Base-by-base conservation (phyloP, 2,797 vertebrate genomes). In the Salmo trutta region DNA sequence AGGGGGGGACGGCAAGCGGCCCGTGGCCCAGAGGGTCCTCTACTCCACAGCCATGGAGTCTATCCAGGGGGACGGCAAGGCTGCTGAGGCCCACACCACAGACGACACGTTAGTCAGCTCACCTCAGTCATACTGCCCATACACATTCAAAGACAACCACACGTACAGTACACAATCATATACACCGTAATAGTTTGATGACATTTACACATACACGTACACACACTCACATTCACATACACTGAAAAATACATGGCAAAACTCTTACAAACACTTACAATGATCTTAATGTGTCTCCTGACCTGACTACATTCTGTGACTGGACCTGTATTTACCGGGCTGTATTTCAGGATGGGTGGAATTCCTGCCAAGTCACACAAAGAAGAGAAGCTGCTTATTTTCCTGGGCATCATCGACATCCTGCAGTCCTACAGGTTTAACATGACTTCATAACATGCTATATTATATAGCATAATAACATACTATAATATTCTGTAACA, bases 11-110 rank as follows among this genome's bases (percentile, higher is more conserved):
- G 84, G 95, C 3, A 96, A 95, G 91, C 94, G 96, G n/a, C 95
- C 94, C 0, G 95, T 95, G 56, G 93, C 91, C 67, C 98, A 99
- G 91, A 96, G 95, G 79, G 97, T 98, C 83, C 97, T 99, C 54
- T 99, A 99, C 91, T 99, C 98, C 77, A 99, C 98, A 0, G 97
- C 98, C 54, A 95, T 99, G 96, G 98, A 99, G 89, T 99, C 98
- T 72, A 99, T 99, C 92, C 98, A 99, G 88, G 98, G 98, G 75
- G 96, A 96, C 67, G 96, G 97, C 86, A 98, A 95, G 81, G 92
- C 96, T 0, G 96, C 95, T 0, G 97, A 98, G 29, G 94, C 93
- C 0, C 74, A 97, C 76, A 94, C 93, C 81, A 94, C 95, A 6
- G 96, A 97, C 53, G 91, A 97, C 91, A 98, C 97, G 98, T 99